These are phyloP conservation scores for Australoheros facetus DNA, from an alignment of 2,797 vertebrate species.

Conservation along the genomic window DNA sequence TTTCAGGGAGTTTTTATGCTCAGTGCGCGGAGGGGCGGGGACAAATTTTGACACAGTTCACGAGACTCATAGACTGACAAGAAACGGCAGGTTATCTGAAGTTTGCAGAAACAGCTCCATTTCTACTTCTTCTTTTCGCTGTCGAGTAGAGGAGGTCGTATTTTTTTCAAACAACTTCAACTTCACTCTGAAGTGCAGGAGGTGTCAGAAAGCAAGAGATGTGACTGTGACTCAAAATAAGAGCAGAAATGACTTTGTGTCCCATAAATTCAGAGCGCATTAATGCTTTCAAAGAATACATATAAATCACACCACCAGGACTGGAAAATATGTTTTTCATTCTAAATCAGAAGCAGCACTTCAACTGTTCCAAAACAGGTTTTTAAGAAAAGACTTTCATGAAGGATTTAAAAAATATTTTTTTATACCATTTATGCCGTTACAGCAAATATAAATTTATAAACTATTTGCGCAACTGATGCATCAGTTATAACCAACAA, in stretches of 20 bases:
- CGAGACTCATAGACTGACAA: not conserved
- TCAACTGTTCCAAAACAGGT: not conserved
- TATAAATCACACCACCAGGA: not conserved
- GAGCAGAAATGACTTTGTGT: not conserved
- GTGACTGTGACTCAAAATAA: constrained; percentile 19
- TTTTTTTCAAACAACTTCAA: not conserved
- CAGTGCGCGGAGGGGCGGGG: constrained; percentile 24
- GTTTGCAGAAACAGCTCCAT: not conserved
- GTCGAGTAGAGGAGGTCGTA: not conserved
- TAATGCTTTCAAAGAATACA: constrained; percentile 55
- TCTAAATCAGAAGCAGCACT: not conserved
- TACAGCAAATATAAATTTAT: too few relatives aligned
- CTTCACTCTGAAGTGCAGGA: not conserved
- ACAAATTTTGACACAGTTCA: not conserved
- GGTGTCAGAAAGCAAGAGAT: not conserved
- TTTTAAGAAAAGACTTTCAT: not conserved
- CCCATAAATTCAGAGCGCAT: not conserved
- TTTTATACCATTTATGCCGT: not conserved
- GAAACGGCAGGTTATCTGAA: not conserved
- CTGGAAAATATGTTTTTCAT: not conserved
- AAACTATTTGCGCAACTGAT: too few relatives aligned
- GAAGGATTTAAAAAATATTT: too few relatives aligned
- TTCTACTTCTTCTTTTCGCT: constrained; percentile 48
- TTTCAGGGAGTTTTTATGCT: not conserved
- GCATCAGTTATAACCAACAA: not conserved